Evolutionary conservation across 2,113 vertebrate genomes (phyloP).

Genomic region (Cyprinodon variegatus): DNA sequence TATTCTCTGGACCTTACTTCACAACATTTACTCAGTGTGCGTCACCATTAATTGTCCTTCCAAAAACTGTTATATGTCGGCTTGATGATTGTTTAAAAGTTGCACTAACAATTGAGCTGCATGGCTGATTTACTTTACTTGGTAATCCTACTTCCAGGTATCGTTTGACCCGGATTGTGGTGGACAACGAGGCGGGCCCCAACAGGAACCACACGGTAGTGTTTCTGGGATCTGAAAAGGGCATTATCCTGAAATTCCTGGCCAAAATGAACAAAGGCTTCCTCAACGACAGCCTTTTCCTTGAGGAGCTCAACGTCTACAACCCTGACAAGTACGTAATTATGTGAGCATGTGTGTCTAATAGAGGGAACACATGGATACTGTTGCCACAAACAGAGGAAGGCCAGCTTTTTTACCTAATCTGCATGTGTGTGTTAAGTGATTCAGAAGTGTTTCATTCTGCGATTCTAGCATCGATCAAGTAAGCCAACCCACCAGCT

Average conservation of each 20-base stretch:
- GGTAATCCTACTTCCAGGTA: slow-evolving; percentile 81
- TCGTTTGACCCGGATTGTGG: slow-evolving; percentile 94
- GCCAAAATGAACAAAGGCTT: slow-evolving; percentile 90
- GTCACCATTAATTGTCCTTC: slow-evolving; percentile 17
- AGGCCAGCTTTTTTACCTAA: slow-evolving; percentile 3
- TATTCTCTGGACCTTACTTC: slow-evolving; percentile 17
- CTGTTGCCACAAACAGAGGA: slow-evolving; percentile 51
- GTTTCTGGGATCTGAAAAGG: slow-evolving; percentile 96
- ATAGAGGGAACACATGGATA: slow-evolving; percentile 45
- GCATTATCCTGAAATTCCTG: slow-evolving; percentile 96
- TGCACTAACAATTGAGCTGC: slow-evolving; percentile 9
- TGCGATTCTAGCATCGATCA: slow-evolving; percentile 51
- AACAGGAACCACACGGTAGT: slow-evolving; percentile 93
- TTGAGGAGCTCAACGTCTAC: slow-evolving; percentile 97
- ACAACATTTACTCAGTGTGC: slow-evolving; percentile 10
- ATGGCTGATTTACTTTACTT: slow-evolving; percentile 8
- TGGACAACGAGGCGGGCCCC: slow-evolving; percentile 90
- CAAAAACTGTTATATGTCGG: background rate
- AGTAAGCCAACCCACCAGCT: slow-evolving; percentile 61
- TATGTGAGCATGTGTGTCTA: slow-evolving; percentile 2
- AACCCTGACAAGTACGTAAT: slow-evolving; percentile 93
- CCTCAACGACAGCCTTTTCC: slow-evolving; percentile 95
- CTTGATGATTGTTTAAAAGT: background rate
- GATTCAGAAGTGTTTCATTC: slow-evolving; percentile 21
- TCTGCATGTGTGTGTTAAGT: slow-evolving; percentile 18